phyloP scores from a whole-genome alignment of 2,888 invertebrate genomes.

The Opisthograptis luteolata region DNA sequence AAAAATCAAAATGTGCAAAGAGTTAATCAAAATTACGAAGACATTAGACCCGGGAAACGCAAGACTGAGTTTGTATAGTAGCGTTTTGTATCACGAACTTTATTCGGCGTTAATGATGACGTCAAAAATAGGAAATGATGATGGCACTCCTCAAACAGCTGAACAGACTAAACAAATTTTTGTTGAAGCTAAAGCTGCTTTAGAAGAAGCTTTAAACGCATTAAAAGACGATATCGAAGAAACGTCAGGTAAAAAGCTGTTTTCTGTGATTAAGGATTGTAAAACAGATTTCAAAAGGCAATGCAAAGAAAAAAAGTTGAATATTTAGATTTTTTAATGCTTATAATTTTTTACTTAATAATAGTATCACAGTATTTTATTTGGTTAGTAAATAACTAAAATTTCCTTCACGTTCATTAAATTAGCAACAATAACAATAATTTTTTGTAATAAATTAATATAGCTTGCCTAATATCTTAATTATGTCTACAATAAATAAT shows the following conservation, averaged over 20 bases:
- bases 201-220: constrained; percentile 71
- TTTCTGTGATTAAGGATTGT: constrained; percentile 73
- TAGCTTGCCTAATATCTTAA: too few species aligned
- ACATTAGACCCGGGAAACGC: constrained; percentile 89
- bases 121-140: constrained; percentile 67
- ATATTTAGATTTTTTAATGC: constrained; percentile 42
- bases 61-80: constrained; percentile 89
- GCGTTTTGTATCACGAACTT: constrained; percentile 91
- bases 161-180: constrained; percentile 70
- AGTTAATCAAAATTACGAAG: constrained; percentile 85
- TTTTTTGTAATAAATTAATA: too few species aligned
- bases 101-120: constrained; percentile 83
- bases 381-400: too few species aligned
- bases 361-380: constrained; percentile 59
- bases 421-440: too few species aligned
- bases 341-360: constrained; percentile 34
- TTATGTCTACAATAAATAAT: too few species aligned
- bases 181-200: constrained; percentile 70
- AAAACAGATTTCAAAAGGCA: constrained; percentile 76
- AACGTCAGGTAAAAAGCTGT: constrained; percentile 81
- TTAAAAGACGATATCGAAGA: constrained; percentile 81
- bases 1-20: constrained; percentile 88
- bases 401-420: too few species aligned
- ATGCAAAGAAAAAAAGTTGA: constrained; percentile 72
- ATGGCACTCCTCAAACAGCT: constrained; percentile 50